Conservation (phyloP, 2,797 vertebrate species). For the Manis javanica region DNA sequence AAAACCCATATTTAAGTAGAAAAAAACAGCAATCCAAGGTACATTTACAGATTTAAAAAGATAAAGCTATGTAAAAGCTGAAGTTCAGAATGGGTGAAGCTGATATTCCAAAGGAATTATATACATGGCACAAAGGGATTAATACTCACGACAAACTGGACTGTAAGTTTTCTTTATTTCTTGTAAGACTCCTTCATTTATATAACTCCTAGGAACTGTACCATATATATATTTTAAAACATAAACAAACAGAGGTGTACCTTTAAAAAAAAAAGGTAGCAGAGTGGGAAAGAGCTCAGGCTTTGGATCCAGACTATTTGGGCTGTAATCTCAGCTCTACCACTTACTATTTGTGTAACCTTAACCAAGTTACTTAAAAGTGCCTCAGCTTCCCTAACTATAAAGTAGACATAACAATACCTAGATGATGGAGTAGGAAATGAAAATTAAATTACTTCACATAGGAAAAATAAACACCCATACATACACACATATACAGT, state of each 20-base stretch:
- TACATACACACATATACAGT: neutral
- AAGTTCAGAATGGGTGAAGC: neutral
- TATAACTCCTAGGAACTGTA: neutral
- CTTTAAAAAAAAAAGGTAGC: neutral
- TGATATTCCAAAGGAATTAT: neutral
- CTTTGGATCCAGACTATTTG: neutral
- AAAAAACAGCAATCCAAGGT: neutral
- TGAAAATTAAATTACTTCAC: neutral
- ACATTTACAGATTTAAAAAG: neutral
- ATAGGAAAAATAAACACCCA: neutral
- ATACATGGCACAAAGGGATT: neutral
- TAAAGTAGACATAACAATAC: neutral
- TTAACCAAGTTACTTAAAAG: neutral
- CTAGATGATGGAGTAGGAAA: neutral
- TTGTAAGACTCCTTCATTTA: neutral
- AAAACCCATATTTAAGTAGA: neutral
- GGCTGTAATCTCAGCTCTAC: neutral
- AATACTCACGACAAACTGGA: neutral
- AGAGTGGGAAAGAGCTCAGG: neutral
- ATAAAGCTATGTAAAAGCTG: neutral
- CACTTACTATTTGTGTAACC: neutral
- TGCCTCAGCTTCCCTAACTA: neutral
- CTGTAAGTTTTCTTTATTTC: neutral
- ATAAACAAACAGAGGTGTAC: neutral
- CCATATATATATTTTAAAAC: neutral